Conservation (phyloP, 1,140 invertebrate genomes). For the Bombyx mori region ASM3026992v2 NC_085112.1:12238501-12239000, state of each 20-base stretch:
- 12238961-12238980: slow-evolving; percentile 7
- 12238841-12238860: slow-evolving; percentile 9
- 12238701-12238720: slow-evolving; percentile 9
- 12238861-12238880: slow-evolving; percentile 1
- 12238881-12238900: slow-evolving; percentile 4
- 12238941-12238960: slow-evolving; percentile 6
- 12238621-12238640: slow-evolving; percentile 13
- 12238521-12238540: slow-evolving; percentile 13
- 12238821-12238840: slow-evolving; percentile 9
- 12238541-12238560: slow-evolving; percentile 19
- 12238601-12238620: slow-evolving; percentile 13
- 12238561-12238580: slow-evolving; percentile 11
- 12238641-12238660: slow-evolving; percentile 7
- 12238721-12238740: slow-evolving; percentile 7
- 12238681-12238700: slow-evolving; percentile 5
- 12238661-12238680: slow-evolving; percentile 2
- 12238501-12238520: slow-evolving; percentile 16
- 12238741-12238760: background rate
- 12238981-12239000: slow-evolving; percentile 4
- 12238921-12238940: slow-evolving; percentile 9
- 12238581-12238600: slow-evolving; percentile 19
- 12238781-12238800: slow-evolving; percentile 6
- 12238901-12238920: slow-evolving; percentile 5
- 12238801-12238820: slow-evolving; percentile 3
- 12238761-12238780: slow-evolving; percentile 5